Percentiles rank a stretch among this genome's conserved stretches.
Conservation (phyloP, 2,888 invertebrate genomes). For the Gonocerus acuteangulatus region DNA sequence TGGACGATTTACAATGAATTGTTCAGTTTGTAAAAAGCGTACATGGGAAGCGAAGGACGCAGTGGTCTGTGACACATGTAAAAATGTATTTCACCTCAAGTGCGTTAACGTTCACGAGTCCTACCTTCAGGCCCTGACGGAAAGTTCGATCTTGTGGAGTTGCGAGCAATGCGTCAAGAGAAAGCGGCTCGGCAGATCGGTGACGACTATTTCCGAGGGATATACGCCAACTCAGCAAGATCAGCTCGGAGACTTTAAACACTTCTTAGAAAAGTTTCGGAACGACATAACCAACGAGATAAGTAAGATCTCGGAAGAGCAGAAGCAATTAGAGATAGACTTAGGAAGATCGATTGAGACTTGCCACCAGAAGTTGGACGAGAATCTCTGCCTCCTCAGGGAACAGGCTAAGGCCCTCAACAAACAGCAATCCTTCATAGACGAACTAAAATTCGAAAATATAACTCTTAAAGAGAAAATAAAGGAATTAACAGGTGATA, state of each 20-base stretch:
- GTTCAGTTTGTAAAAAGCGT: background rate
- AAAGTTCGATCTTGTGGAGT: background rate
- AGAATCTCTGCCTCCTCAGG: background rate
- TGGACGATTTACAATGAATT: background rate
- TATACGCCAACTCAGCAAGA: background rate
- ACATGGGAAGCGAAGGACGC: background rate
- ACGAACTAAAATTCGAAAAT: background rate
- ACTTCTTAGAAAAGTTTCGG: background rate
- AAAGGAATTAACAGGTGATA: background rate
- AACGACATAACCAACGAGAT: background rate
- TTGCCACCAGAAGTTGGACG: background rate
- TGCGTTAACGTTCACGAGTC: background rate
- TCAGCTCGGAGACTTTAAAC: background rate
- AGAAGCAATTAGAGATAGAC: background rate
- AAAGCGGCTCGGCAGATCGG: background rate
- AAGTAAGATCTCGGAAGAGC: background rate
- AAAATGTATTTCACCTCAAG: background rate
- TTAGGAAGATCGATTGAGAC: background rate
- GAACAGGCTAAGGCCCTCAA: background rate
- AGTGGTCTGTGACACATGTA: background rate
- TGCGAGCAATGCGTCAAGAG: background rate
- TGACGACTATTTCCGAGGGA: background rate
- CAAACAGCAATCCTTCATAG: background rate
- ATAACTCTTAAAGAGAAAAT: background rate
- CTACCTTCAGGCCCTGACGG: background rate